Percentiles rank a stretch among this genome's conserved stretches.
Evolutionary conservation across 2,888 invertebrate species (phyloP).

Genomic region (Baccha elongata): DNA sequence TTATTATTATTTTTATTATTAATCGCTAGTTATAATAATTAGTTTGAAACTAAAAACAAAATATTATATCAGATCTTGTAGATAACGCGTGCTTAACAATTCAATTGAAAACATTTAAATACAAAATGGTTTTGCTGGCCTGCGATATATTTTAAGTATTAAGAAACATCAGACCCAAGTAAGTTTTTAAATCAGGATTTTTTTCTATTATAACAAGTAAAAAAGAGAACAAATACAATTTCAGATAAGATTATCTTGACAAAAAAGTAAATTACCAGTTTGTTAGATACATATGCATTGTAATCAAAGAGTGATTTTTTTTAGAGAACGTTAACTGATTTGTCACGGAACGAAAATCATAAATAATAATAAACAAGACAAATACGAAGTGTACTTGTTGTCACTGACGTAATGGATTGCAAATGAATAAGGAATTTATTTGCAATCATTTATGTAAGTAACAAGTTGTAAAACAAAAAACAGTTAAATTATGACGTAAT

Average conservation of each 20-base stretch:
- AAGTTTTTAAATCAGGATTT: neutral
- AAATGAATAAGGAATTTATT: constrained; percentile 15
- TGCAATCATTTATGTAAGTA: constrained; percentile 1
- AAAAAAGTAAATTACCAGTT: no score
- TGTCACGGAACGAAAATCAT: no score
- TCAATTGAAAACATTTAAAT: no score
- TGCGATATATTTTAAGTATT: neutral
- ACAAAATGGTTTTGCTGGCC: neutral
- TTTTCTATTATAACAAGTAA: neutral
- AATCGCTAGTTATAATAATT: no score
- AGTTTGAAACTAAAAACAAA: no score
- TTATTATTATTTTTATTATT: no score
- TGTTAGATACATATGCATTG: no score
- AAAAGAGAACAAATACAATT: neutral
- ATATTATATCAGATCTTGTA: no score
- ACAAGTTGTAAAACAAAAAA: constrained; percentile 11
- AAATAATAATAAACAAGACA: no score
- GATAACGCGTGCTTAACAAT: no score
- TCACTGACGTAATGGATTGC: constrained; percentile 11
- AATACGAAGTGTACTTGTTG: neutral
- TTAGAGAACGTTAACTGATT: no score
- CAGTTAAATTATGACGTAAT: constrained; percentile 30
- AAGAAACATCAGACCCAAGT: neutral
- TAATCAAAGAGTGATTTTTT: no score
- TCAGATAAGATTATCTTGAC: constrained; percentile 13